These are phyloP conservation scores for Aporrectodea caliginosa DNA, from an alignment of 1,140 invertebrate species.

Conservation along the genomic window DNA sequence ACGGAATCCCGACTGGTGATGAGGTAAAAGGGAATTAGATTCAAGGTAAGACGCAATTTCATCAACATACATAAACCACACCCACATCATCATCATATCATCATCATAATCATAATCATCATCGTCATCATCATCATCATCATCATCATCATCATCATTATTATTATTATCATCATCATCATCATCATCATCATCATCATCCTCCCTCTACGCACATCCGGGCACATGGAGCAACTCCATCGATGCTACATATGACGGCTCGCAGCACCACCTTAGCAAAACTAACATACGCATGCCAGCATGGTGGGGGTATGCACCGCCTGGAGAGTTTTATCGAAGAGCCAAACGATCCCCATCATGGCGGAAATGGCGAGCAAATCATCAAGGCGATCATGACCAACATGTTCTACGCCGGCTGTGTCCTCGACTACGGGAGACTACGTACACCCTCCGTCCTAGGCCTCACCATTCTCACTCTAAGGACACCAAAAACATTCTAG, in stretches of 20 bases:
- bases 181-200: neutral
- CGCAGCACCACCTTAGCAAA: neutral
- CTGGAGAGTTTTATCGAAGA: too few relatives aligned
- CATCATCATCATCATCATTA: neutral
- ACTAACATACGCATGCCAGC: neutral
- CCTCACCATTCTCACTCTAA: too few relatives aligned
- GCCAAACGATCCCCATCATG: too few relatives aligned
- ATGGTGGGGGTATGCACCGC: neutral
- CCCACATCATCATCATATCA: neutral
- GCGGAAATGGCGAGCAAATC: too few relatives aligned
- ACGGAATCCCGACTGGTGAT: neutral
- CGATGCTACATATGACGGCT: neutral
- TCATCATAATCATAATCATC: neutral
- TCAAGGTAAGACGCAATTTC: neutral
- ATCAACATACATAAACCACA: neutral
- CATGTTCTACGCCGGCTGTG: too few relatives aligned
- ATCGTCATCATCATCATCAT: constrained; percentile 1
- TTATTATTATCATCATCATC: neutral
- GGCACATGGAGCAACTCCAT: neutral
- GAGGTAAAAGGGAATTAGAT: too few relatives aligned
- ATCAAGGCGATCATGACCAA: too few relatives aligned
- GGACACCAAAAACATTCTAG: too few relatives aligned
- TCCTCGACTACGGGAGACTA: too few relatives aligned
- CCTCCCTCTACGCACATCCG: neutral
- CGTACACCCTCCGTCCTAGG: too few relatives aligned